A percentile compares a stretch with the other conserved stretches of the same genome.
These are phyloP conservation scores for Rosalia funebris DNA, from an alignment of 2,888 invertebrate species.

Conservation along the genomic window DNA sequence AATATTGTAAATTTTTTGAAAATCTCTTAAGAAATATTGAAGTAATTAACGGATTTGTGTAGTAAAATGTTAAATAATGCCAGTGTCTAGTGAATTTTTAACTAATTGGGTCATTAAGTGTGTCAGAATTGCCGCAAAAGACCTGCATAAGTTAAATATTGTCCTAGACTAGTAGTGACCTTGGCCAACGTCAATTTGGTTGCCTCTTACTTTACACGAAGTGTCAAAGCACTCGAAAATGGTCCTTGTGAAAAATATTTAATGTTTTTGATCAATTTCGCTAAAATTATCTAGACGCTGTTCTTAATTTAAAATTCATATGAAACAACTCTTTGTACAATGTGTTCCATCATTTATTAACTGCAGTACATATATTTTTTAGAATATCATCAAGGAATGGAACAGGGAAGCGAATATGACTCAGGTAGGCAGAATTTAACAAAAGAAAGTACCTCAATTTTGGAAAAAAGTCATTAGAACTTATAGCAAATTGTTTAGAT, in stretches of 20 bases:
- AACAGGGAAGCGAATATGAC: slow-evolving; percentile 84
- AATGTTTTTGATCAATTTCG: slow-evolving; percentile 52
- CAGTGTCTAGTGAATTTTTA: slow-evolving; percentile 12
- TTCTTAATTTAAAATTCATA: slow-evolving; percentile 5
- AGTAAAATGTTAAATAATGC: slow-evolving; percentile 11
- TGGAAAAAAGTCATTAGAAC: slow-evolving; percentile 7
- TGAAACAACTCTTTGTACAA: slow-evolving; percentile 15
- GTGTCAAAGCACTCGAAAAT: slow-evolving; percentile 50
- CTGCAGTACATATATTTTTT: slow-evolving; percentile 57
- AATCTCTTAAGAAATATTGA: slow-evolving; percentile 7
- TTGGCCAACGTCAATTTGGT: slow-evolving; percentile 64
- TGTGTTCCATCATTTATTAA: neutral
- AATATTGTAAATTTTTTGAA: slow-evolving; percentile 31
- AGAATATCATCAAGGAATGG: slow-evolving; percentile 87
- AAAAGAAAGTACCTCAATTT: slow-evolving; percentile 21
- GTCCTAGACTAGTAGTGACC: slow-evolving; percentile 62
- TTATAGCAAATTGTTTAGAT: neutral
- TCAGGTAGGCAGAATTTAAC: slow-evolving; percentile 70
- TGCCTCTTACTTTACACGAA: slow-evolving; percentile 52
- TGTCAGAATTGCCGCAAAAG: slow-evolving; percentile 49
- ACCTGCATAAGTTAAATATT: slow-evolving; percentile 57
- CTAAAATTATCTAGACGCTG: slow-evolving; percentile 31
- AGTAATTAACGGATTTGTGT: neutral
- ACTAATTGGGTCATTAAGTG: slow-evolving; percentile 37
- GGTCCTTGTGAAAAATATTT: slow-evolving; percentile 46